Conservation (phyloP, 1,140 invertebrate genomes). For the Leptinotarsa undecemlineata region DNA sequence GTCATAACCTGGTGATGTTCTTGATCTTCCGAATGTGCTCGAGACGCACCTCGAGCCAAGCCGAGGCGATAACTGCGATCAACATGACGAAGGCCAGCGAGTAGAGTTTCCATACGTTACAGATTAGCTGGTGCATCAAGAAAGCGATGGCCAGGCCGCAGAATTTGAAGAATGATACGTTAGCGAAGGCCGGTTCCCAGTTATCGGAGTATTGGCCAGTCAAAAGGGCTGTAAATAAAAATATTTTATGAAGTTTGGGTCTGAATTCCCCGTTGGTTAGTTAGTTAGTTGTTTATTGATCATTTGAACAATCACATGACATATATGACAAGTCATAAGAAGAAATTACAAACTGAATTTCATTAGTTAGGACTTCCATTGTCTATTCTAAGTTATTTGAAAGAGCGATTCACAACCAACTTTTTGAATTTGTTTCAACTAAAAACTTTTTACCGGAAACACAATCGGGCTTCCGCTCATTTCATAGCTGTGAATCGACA, state of each 20-base stretch:
- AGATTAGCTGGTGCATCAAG: conserved; percentile 54
- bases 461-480: too few species aligned
- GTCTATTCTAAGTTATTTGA: too few species aligned
- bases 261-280: not conserved
- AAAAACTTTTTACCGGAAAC: too few species aligned
- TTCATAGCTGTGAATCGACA: too few species aligned
- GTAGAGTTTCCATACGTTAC: conserved; percentile 58
- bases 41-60: conserved; percentile 53
- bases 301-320: too few species aligned
- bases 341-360: too few species aligned
- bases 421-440: too few species aligned
- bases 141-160: conserved; percentile 56
- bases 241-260: not conserved
- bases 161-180: conserved; percentile 55
- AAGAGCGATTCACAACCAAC: too few species aligned
- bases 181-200: conserved; percentile 58
- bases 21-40: conserved; percentile 52
- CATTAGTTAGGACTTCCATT: too few species aligned
- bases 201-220: conserved; percentile 55
- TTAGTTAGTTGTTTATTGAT: not conserved
- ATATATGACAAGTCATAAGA: too few species aligned
- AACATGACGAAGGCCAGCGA: conserved; percentile 52
- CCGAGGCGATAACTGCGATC: conserved; percentile 53
- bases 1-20: conserved; percentile 53
- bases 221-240: conserved; percentile 53